These are phyloP conservation scores for Malaclemys terrapin DNA, from an alignment of 2,113 vertebrate species.

Conservation along the genomic window DNA sequence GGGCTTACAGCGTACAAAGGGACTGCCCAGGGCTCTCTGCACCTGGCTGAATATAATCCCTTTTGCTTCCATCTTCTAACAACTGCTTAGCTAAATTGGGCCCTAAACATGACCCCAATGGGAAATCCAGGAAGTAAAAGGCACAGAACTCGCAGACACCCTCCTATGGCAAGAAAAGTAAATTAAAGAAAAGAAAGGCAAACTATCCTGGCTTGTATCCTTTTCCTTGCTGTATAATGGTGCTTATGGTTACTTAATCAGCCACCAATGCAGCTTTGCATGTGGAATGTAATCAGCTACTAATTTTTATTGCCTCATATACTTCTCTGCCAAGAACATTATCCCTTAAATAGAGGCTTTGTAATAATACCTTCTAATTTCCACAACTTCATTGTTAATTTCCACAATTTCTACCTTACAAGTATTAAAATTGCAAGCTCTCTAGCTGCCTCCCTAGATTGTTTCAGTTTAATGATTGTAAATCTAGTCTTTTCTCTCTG, in stretches of 20 bases:
- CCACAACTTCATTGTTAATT: slow-evolving; percentile 61
- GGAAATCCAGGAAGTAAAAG: neutral
- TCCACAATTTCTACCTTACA: slow-evolving; percentile 30
- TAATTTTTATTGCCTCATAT: slow-evolving; percentile 65
- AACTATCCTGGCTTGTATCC: neutral
- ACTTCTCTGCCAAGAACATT: slow-evolving; percentile 70
- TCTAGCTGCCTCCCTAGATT: neutral
- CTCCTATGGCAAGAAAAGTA: neutral
- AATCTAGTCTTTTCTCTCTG: slow-evolving; percentile 10
- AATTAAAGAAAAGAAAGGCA: slow-evolving; percentile 31
- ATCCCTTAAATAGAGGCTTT: slow-evolving; percentile 67
- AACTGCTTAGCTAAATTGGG: neutral
- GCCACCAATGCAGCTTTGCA: slow-evolving; percentile 5
- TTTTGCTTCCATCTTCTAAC: neutral
- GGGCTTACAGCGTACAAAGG: neutral
- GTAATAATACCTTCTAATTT: slow-evolving; percentile 69
- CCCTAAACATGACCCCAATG: neutral
- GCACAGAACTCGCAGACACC: neutral
- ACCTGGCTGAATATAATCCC: neutral
- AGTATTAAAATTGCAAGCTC: slow-evolving; percentile 23
- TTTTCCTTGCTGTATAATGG: slow-evolving; percentile 28
- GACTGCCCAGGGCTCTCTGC: neutral
- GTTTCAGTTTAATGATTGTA: neutral
- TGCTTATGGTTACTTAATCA: slow-evolving; percentile 64
- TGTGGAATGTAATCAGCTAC: neutral